A percentile compares a stretch with the other conserved stretches of the same genome.
These are phyloP conservation scores for Thunnus albacares DNA, from an alignment of 2,797 vertebrate genomes.

Conservation along the genomic window DNA sequence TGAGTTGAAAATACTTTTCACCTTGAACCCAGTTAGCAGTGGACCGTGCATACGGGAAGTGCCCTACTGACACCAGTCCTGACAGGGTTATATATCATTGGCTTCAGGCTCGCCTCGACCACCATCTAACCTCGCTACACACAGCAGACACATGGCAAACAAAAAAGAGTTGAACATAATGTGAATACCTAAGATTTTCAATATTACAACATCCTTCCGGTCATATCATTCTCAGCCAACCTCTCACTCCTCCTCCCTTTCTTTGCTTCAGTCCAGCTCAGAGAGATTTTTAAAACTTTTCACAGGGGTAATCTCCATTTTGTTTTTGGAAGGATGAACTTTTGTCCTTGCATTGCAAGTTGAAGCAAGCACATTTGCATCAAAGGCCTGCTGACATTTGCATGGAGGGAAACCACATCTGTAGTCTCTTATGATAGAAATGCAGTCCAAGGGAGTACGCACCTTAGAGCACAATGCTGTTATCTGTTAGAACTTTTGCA, in stretches of 20 bases:
- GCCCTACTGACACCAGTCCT: conserved; percentile 49
- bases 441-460: conserved; percentile 9
- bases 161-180: conserved; percentile 41
- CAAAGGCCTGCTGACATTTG: conserved; percentile 4
- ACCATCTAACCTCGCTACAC: conserved; percentile 20
- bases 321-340: conserved; percentile 33
- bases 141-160: conserved; percentile 75
- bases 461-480: conserved; percentile 23
- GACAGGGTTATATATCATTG: conserved; percentile 54
- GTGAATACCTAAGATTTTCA: background rate
- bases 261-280: conserved; percentile 26
- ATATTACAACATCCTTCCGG: conserved; percentile 12
- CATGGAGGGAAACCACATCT: conserved; percentile 51
- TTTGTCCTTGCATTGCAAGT: conserved; percentile 29
- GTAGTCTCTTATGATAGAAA: conserved; percentile 42
- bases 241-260: conserved; percentile 30
- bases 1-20: conserved; percentile 31
- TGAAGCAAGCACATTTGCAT: conserved; percentile 18
- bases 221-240: conserved; percentile 2
- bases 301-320: conserved; percentile 31
- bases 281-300: conserved; percentile 15
- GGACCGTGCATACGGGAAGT: conserved; percentile 40
- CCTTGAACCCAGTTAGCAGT: conserved; percentile 31
- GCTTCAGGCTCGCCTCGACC: conserved; percentile 23
- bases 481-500: conserved; percentile 57